phyloP scores from a whole-genome alignment of 2,797 vertebrate genomes.

The Picus viridis region DNA sequence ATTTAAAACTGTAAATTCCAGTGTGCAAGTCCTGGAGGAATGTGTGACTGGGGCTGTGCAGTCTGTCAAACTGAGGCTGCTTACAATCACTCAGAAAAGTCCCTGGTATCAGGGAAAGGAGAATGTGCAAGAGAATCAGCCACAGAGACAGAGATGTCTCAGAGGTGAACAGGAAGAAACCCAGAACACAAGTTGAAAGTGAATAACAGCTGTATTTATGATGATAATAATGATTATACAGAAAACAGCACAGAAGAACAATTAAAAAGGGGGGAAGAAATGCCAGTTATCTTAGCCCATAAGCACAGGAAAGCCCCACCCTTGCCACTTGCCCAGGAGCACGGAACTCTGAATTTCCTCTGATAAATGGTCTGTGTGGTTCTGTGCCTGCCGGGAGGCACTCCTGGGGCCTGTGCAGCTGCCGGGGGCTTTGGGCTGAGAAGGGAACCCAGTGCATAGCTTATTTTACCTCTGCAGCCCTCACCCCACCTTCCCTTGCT shows the following conservation, averaged over 20 bases:
- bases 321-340: constrained; percentile 40
- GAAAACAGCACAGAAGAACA: constrained; percentile 50
- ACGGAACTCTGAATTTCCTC: constrained; percentile 22
- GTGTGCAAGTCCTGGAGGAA: constrained; percentile 26
- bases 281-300: constrained; percentile 43
- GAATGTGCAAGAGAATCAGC: constrained; percentile 11
- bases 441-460: neutral
- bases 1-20: constrained; percentile 51
- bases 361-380: neutral
- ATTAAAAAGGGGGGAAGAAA: constrained; percentile 33
- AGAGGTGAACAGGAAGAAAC: constrained; percentile 50
- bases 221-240: constrained; percentile 56
- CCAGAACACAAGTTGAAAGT: neutral
- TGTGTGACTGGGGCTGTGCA: constrained; percentile 49
- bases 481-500: constrained; percentile 1
- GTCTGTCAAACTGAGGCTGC: constrained; percentile 32
- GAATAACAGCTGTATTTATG: constrained; percentile 47
- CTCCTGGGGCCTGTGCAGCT: neutral
- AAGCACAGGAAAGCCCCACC: constrained; percentile 63
- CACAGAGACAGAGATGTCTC: constrained; percentile 6
- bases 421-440: neutral
- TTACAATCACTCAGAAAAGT: constrained; percentile 37
- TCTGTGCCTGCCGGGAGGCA: neutral
- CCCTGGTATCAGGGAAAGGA: constrained; percentile 8
- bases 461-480: neutral